These are phyloP conservation scores for Sorex araneus DNA, from an alignment of 2,113 vertebrate species.

Conservation along the genomic window DNA sequence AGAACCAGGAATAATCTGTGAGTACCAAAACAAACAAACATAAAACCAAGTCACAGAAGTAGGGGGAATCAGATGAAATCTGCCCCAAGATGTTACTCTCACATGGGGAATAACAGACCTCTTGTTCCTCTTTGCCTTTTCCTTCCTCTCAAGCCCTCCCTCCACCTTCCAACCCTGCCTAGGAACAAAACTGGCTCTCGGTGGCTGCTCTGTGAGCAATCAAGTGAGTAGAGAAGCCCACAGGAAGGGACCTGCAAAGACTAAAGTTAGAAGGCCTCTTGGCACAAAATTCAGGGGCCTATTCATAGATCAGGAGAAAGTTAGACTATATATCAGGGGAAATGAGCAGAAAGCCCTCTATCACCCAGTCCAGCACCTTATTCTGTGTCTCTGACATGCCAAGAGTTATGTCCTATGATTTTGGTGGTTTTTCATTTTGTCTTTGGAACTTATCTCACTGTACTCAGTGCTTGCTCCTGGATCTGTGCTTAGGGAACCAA, in stretches of 20 bases:
- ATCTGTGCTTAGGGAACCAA: neutral
- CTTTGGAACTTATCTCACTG: no score
- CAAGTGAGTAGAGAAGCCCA: conserved; percentile 2
- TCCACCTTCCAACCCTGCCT: no score
- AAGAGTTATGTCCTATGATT: neutral
- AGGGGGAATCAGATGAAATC: neutral
- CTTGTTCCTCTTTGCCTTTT: neutral
- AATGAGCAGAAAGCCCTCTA: neutral
- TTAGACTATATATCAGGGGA: neutral
- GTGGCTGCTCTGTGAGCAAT: conserved; percentile 47
- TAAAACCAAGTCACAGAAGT: neutral
- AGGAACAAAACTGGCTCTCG: neutral
- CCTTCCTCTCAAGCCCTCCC: neutral
- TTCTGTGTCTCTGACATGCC: neutral
- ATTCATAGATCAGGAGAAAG: neutral
- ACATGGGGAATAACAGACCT: neutral
- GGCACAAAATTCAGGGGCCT: neutral
- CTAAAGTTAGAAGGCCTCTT: neutral
- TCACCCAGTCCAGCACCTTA: neutral
- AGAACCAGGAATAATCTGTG: no score
- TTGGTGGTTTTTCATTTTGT: no score
- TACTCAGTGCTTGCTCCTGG: neutral
- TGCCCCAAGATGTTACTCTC: neutral
- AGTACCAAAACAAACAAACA: no score
- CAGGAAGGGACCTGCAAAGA: neutral